Evolutionary conservation across 2,888 invertebrate genomes (phyloP).

Genomic region (Orthonevra nobilis): DNA sequence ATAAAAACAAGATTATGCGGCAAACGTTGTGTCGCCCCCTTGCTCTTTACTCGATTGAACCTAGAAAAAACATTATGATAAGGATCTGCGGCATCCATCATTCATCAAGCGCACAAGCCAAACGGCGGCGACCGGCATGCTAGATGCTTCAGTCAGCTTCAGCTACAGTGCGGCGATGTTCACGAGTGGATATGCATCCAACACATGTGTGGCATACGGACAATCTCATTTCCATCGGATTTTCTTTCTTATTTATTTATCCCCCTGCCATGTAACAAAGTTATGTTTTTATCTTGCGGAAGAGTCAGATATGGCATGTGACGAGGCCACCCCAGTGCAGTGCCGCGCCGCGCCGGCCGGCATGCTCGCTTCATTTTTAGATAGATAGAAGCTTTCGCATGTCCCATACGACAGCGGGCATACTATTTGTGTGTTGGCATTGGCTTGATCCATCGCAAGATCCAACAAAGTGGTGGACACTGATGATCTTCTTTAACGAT

Average conservation of each 20-base stretch:
- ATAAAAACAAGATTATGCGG: constrained; percentile 41
- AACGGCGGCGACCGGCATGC: constrained; percentile 21
- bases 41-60: constrained; percentile 38
- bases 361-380: constrained; percentile 40
- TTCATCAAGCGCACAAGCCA: constrained; percentile 28
- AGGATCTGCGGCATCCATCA: constrained; percentile 55
- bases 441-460: constrained; percentile 22
- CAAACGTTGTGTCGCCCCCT: constrained; percentile 21
- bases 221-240: constrained; percentile 59
- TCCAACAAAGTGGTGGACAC: constrained; percentile 18
- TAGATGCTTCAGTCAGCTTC: constrained; percentile 39
- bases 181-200: constrained; percentile 58
- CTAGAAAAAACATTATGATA: constrained; percentile 60
- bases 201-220: constrained; percentile 61
- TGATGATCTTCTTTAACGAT: constrained; percentile 62
- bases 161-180: constrained; percentile 43
- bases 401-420: constrained; percentile 41
- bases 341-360: constrained; percentile 34
- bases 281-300: constrained; percentile 68
- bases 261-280: constrained; percentile 45
- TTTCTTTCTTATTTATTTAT: constrained; percentile 12
- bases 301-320: constrained; percentile 68
- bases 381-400: constrained; percentile 50
- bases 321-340: constrained; percentile 63
- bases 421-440: constrained; percentile 32